Conservation (phyloP, 2,797 vertebrate genomes). For the Botia kubotai region DNA sequence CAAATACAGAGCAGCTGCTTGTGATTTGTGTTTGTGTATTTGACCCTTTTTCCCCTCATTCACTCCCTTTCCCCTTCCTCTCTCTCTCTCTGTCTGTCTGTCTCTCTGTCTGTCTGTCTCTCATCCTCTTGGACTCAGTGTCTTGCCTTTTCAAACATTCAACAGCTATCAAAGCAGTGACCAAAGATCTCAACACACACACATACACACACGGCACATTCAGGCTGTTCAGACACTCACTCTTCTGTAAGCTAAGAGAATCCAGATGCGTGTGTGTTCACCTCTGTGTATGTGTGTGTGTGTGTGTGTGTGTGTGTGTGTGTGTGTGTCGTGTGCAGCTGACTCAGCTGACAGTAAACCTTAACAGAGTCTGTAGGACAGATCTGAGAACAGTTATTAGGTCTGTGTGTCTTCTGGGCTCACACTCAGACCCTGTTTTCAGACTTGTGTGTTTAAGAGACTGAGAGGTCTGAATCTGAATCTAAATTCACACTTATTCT, state of each 20-base stretch:
- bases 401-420: constrained; percentile 70
- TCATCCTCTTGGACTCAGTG: constrained; percentile 33
- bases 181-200: constrained; percentile 57
- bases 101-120: background rate
- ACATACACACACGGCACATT: constrained; percentile 58
- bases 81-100: background rate
- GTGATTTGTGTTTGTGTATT: constrained; percentile 74
- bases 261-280: constrained; percentile 72
- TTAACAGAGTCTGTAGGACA: constrained; percentile 70
- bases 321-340: constrained; percentile 58
- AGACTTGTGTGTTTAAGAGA: constrained; percentile 28
- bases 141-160: constrained; percentile 58
- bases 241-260: constrained; percentile 76
- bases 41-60: constrained; percentile 43
- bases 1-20: constrained; percentile 71
- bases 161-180: constrained; percentile 73
- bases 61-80: background rate
- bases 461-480: too few species aligned
- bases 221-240: constrained; percentile 64
- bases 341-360: constrained; percentile 72
- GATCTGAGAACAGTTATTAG: constrained; percentile 66
- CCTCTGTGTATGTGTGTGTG: constrained; percentile 49
- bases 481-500: too few species aligned
- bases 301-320: constrained; percentile 27
- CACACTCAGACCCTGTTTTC: constrained; percentile 53